These are phyloP conservation scores for Caerostris darwini DNA, from an alignment of 1,140 invertebrate genomes.

Conservation along the genomic window DNA sequence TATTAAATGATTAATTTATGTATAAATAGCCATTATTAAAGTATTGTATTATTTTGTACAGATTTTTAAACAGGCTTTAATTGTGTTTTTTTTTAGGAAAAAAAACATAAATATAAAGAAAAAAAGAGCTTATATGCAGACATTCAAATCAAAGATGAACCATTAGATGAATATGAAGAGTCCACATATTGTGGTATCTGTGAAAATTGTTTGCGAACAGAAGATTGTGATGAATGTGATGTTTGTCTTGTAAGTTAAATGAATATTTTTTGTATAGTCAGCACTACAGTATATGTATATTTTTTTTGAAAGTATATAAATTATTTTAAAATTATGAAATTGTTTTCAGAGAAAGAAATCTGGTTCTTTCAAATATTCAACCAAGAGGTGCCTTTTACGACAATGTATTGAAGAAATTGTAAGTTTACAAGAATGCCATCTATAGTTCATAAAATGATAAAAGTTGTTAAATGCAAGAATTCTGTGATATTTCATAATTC, in stretches of 20 bases:
- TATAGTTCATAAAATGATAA: no score
- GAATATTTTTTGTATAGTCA: not conserved
- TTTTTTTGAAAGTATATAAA: not conserved
- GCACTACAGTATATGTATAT: not conserved
- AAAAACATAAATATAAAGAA: slow-evolving; percentile 69
- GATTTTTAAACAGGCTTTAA: no score
- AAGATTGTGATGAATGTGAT: slow-evolving; percentile 77
- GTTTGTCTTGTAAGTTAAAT: slow-evolving; percentile 65
- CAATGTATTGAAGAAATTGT: slow-evolving; percentile 76
- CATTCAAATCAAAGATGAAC: slow-evolving; percentile 71
- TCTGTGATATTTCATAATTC: no score
- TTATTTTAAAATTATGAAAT: not conserved
- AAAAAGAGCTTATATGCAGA: slow-evolving; percentile 60
- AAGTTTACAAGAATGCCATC: not conserved
- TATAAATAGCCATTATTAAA: no score
- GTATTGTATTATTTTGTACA: no score
- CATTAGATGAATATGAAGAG: slow-evolving; percentile 65
- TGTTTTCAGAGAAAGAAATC: slow-evolving; percentile 74
- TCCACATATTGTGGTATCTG: slow-evolving; percentile 69
- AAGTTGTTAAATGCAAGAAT: no score
- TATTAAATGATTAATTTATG: no score
- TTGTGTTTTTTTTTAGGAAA: slow-evolving; percentile 53
- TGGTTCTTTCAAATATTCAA: slow-evolving; percentile 61
- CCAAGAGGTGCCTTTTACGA: slow-evolving; percentile 61
- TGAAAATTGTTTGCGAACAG: slow-evolving; percentile 72